Evolutionary conservation across 2,888 invertebrate genomes (phyloP).

Genomic region (Clunio marinus): DNA sequence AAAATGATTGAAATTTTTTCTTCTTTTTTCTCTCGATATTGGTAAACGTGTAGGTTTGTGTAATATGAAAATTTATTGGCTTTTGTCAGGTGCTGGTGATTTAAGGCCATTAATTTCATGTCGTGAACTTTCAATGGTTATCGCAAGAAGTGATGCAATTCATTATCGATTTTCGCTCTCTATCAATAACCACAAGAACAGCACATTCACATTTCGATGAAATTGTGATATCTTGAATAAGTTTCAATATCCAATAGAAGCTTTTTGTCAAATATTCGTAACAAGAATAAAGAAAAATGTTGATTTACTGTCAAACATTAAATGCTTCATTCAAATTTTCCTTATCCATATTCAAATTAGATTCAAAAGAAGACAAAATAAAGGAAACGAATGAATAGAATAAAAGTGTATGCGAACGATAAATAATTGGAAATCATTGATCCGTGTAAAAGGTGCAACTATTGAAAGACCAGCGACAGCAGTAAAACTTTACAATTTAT

Average conservation of each 20-base stretch:
- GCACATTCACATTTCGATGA: too few species aligned
- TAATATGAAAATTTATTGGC: slow-evolving; percentile 35
- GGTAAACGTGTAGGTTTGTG: background rate
- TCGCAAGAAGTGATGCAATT: too few species aligned
- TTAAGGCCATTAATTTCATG: too few species aligned
- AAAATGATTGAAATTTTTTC: slow-evolving; percentile 15
- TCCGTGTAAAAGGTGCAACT: slow-evolving; percentile 45
- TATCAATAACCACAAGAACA: too few species aligned
- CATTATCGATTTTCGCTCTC: too few species aligned
- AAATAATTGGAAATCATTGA: slow-evolving; percentile 41
- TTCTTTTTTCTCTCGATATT: too few species aligned
- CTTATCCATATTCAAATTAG: background rate
- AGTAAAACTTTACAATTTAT: slow-evolving; percentile 3
- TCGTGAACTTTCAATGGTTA: too few species aligned
- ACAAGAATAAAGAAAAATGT: too few species aligned
- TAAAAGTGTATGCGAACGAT: slow-evolving; percentile 16
- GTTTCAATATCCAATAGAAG: too few species aligned
- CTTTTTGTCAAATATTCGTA: too few species aligned
- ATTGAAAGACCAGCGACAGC: background rate
- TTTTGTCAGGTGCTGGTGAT: slow-evolving; percentile 38
- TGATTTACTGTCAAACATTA: background rate
- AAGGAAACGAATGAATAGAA: background rate
- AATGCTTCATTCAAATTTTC: background rate
- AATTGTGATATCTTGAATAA: too few species aligned
- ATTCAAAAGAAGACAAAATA: background rate